Evolutionary conservation across 2,888 invertebrate genomes (phyloP), one percentile per base, ranked within the genome.

Genomic region (Athalia rosae): DNA sequence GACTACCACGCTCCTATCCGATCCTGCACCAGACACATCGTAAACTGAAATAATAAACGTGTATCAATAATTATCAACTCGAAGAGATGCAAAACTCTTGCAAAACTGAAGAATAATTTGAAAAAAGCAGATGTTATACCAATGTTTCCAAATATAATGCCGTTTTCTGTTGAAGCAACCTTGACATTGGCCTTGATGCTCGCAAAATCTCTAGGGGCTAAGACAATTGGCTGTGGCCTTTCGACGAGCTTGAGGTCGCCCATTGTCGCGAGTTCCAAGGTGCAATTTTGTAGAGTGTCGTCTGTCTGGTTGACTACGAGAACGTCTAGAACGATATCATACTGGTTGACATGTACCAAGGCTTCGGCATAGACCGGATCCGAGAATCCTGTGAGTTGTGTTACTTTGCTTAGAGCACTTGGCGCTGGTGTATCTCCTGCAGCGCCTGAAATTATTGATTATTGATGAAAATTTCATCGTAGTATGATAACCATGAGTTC

Each of bases 291-390:
- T 79, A 99, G 92, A 0, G 99, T 99, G 88, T 99, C 99, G 83
- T 94, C 94, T 91, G 99, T 99, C 92, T 99, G 99, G 91, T 99
- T 99, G 47, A 99, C 98, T 82, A 99, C 95, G 45, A 99, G 93
- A 59, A 99, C 99, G 90, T 99, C 99, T 62, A 99, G 92, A 63
- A 99, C 99, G 84, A 99, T 99, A 90, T 99, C 99, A 91, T 98
- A 99, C 89, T 98, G 98, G 91, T 98, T 98, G 83, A 99, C 99
- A 90, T 99, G 96, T 1, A 99, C 99, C 87, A 99, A 97, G n/a
- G 99, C 99, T 91, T 99, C 99, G 0, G 99, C 98, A 90, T 99
- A 99, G 79, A 99, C 99, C 0, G 99, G 99, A 92, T 99, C 99
- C 0, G 98, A 98, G 91, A 99, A 99, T 11, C 99, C 99, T 4